These are phyloP conservation scores for Campoletis sonorensis DNA, from an alignment of 1,140 invertebrate genomes.

Conservation along the genomic window DNA sequence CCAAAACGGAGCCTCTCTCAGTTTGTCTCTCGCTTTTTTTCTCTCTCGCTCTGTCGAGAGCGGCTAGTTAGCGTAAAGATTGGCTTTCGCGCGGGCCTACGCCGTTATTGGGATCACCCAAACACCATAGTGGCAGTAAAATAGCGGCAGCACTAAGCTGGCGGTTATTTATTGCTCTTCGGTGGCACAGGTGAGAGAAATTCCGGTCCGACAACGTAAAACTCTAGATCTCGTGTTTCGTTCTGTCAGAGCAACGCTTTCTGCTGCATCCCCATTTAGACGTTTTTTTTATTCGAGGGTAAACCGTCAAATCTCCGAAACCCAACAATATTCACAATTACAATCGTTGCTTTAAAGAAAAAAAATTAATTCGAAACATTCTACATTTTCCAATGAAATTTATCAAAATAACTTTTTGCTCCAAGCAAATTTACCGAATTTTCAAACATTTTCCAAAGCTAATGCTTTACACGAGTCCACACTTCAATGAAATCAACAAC, in stretches of 20 bases:
- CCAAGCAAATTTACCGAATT: too few relatives aligned
- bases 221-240: background rate
- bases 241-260: background rate
- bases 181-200: constrained; percentile 75
- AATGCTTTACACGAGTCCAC: too few relatives aligned
- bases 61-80: constrained; percentile 75
- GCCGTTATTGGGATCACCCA: constrained; percentile 70
- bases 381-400: too few relatives aligned
- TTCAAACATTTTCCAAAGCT: too few relatives aligned
- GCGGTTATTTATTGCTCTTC: constrained; percentile 76
- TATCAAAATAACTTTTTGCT: too few relatives aligned
- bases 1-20: background rate
- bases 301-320: too few relatives aligned
- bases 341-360: too few relatives aligned
- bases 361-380: too few relatives aligned
- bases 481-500: too few relatives aligned
- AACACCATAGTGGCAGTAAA: constrained; percentile 72
- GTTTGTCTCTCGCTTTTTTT: background rate
- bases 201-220: background rate
- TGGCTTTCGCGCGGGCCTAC: constrained; percentile 63
- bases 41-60: constrained; percentile 33
- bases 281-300: too few relatives aligned
- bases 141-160: constrained; percentile 71
- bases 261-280: too few relatives aligned
- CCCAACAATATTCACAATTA: too few relatives aligned